Base-by-base conservation (phyloP, 2,797 vertebrate genomes). In the Mareca strepera region DNA sequence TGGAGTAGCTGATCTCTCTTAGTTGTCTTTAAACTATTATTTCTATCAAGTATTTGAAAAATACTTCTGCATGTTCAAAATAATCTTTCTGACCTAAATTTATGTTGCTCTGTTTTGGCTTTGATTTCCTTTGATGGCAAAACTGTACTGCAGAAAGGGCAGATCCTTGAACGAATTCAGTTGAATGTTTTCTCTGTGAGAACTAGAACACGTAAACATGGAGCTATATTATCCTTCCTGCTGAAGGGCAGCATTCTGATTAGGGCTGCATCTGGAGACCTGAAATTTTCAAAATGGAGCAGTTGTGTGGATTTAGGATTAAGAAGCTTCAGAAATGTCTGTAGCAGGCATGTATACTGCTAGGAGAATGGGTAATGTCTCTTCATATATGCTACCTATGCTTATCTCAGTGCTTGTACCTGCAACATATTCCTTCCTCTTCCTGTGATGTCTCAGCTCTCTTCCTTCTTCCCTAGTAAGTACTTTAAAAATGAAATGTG, bases 261-360 rank as follows among this genome's bases (percentile, higher is more conserved):
- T 68, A 35, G 29, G 66, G 56, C 75, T 85, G 79, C 94, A 78
- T 93, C 86, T 96, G 86, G 92, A 93, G 17, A 20, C 89, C 9
- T 46, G 78, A 60, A n/a, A 50, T 82, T 93, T 94, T 68, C 59
- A 73, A 90, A 95, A 95, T 75, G 78, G 87, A 96, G 76, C 78
- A 46, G 48, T 96, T 95, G 52, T 63, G 12, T 73, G 41, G 35
- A 48, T 60, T 80, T 50, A 88, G 94, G 79, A 93, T 84, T 84
- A 83, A 78, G 68, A 87, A 74, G 68, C 89, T 88, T 91, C 50
- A 63, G 83, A 86, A 91, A 78, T 66, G 74, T 53, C 60, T 86
- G 64, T 66, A 67, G 56, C 10, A 17, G 90, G 58, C 58, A 9
- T 46, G 55, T 31, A 16, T 72, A 26, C 52, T 64, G 67, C 53